Conservation (phyloP, 2,888 invertebrate species). For the Encarsia formosa region DNA sequence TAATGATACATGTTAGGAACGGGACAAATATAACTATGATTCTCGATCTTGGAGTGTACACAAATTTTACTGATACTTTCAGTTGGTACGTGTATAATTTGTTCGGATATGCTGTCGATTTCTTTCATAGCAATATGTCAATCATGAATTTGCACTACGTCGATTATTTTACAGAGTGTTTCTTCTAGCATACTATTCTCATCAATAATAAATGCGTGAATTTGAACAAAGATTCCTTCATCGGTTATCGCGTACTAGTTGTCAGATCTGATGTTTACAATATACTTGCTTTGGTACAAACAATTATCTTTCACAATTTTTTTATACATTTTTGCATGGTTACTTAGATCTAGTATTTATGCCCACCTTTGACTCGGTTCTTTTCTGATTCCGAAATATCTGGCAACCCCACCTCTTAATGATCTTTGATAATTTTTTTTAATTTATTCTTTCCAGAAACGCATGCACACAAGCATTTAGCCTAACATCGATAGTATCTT, state of each 20-base stretch:
- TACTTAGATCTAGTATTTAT: not conserved
- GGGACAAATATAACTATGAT: no score
- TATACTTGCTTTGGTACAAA: not conserved
- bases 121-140: not conserved
- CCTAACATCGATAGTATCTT: no score
- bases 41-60: no score
- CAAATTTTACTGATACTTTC: not conserved
- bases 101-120: not conserved
- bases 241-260: not conserved
- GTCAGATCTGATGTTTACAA: not conserved
- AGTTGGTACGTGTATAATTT: not conserved
- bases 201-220: not conserved
- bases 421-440: not conserved
- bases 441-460: no score
- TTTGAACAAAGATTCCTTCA: not conserved
- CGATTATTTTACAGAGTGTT: not conserved
- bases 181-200: not conserved
- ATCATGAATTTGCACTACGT: not conserved
- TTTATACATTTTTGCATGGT: not conserved
- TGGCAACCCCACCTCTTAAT: not conserved
- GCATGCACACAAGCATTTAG: no score
- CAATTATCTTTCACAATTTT: constrained; percentile 1
- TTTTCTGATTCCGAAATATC: constrained; percentile 3
- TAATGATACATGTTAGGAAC: no score
- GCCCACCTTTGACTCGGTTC: not conserved